phyloP scores from a whole-genome alignment of 1,140 invertebrate genomes.

The Neotoxoptera formosana region DNA sequence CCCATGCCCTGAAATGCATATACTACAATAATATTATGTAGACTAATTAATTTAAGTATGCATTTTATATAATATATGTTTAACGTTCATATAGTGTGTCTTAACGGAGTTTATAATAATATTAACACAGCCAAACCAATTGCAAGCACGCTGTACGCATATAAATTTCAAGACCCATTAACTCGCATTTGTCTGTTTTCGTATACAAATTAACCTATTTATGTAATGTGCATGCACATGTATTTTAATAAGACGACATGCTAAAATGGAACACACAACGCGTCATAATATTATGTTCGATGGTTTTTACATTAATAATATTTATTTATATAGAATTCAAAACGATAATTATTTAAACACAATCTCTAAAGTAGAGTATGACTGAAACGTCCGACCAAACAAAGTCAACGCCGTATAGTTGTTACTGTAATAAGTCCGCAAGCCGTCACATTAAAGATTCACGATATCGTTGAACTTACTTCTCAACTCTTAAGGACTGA shows the following conservation, averaged over 20 bases:
- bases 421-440: neutral
- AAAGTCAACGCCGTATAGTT: neutral
- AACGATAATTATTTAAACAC: neutral
- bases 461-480: neutral
- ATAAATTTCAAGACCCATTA: neutral
- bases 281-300: neutral
- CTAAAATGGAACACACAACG: neutral
- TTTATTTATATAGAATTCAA: too few relatives aligned
- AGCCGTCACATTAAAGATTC: neutral
- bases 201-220: neutral
- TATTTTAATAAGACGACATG: neutral
- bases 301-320: neutral
- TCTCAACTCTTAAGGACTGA: neutral
- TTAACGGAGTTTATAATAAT: neutral
- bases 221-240: neutral
- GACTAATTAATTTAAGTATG: neutral
- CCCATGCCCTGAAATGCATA: neutral
- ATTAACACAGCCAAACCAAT: neutral
- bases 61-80: neutral
- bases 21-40: neutral
- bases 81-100: neutral
- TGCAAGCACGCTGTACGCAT: neutral
- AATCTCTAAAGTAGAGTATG: neutral
- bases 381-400: neutral
- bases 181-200: neutral